These are phyloP conservation scores for Brachionus sp. DNA, from an alignment of 1,140 invertebrate species.

Conservation along the genomic window DNA sequence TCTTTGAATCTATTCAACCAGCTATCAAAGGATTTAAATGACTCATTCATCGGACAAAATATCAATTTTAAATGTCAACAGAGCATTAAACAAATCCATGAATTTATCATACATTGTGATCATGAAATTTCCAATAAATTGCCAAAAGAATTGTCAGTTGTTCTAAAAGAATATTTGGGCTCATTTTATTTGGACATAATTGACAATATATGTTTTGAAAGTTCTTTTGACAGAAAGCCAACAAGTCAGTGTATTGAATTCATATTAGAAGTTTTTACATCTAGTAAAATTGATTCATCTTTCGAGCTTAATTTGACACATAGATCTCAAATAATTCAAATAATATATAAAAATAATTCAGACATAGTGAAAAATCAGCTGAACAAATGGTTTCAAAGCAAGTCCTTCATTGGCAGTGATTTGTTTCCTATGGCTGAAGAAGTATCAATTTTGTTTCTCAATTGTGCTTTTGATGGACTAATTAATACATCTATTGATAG, in stretches of 20 bases:
- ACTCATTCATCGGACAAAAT: neutral
- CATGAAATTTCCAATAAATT: neutral
- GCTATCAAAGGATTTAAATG: neutral
- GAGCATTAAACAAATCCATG: neutral
- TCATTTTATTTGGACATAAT: slow-evolving; percentile 20
- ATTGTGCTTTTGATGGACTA: neutral
- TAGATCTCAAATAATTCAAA: slow-evolving; percentile 1
- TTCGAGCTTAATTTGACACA: neutral
- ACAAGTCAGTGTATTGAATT: neutral
- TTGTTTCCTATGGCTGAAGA: neutral
- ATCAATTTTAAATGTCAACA: neutral
- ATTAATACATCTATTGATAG: neutral
- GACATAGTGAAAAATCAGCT: neutral
- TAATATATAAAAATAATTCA: slow-evolving; percentile 6
- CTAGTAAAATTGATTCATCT: neutral
- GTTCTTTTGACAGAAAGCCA: neutral
- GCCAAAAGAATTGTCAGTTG: neutral
- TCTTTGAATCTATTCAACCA: neutral
- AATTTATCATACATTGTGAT: neutral
- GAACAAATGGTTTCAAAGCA: neutral
- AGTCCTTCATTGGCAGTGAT: slow-evolving; percentile 1
- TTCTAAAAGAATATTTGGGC: neutral
- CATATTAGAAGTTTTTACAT: neutral
- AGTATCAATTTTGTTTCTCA: neutral
- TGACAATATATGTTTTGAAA: neutral